Evolutionary conservation across 2,113 vertebrate species (phyloP).

Genomic region (Solenodon paradoxus): DNA sequence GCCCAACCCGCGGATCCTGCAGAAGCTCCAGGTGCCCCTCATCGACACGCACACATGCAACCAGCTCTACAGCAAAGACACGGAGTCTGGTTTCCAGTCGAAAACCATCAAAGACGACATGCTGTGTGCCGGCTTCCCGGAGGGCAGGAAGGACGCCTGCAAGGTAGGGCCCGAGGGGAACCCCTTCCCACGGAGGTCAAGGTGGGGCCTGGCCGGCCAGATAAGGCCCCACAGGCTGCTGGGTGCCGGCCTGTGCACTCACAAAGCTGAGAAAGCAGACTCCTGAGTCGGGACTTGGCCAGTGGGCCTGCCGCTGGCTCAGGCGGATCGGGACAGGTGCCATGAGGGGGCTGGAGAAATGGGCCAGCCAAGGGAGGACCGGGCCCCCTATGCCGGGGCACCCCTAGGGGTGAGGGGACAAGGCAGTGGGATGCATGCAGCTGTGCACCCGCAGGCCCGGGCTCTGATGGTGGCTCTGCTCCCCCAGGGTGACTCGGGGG

Average conservation of each 20-base stretch:
- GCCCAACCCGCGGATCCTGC: slow-evolving; percentile 70
- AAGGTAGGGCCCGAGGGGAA: slow-evolving; percentile 61
- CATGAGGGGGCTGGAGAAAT: not conserved
- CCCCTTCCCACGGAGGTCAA: too few relatives aligned
- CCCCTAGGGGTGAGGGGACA: not conserved
- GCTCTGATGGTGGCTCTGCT: not conserved
- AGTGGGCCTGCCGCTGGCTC: not conserved
- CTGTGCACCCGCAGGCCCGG: not conserved
- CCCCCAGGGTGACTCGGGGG: slow-evolving; percentile 89
- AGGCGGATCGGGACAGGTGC: not conserved
- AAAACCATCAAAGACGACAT: slow-evolving; percentile 74
- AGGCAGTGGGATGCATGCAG: accelerated
- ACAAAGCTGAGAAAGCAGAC: not conserved
- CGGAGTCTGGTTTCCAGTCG: not conserved
- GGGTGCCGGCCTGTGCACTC: too few relatives aligned
- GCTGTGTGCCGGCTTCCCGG: slow-evolving; percentile 75
- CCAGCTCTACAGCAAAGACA: slow-evolving; percentile 66
- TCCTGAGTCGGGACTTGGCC: not conserved
- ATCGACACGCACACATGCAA: slow-evolving; percentile 69
- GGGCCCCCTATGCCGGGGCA: not conserved
- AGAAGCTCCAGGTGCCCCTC: slow-evolving; percentile 74
- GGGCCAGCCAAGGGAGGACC: not conserved
- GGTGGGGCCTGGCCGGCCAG: too few relatives aligned
- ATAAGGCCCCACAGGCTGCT: too few relatives aligned
- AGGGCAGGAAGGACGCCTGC: slow-evolving; percentile 80